Evolutionary conservation across 1,140 invertebrate genomes (phyloP), one percentile per base, ranked within the genome.

Genomic region (Teleogryllus occipitalis): DNA sequence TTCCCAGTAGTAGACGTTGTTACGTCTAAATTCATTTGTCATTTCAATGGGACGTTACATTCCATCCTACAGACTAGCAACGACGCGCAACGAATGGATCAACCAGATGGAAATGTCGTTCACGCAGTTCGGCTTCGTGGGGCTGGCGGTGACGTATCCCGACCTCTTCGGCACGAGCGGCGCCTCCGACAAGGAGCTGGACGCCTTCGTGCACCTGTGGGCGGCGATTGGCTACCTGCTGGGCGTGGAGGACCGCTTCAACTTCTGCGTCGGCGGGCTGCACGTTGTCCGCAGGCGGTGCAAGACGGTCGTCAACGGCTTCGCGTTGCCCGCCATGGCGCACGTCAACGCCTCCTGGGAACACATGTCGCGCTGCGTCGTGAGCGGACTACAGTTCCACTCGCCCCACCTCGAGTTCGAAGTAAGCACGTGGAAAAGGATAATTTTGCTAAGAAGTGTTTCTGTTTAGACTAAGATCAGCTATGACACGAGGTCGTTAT

Each of bases 161-260:
- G 3, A 18, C 10, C n/a, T 12, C 12, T 85, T 88, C 81, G 88
- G 88, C 0, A 82, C 87, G 0, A 74, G 74, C 8, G 74, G 79
- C 0, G 81, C 80, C 3, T 82, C 81, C 21, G 81, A 81, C 8
- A 80, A 82, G 8, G 86, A 88, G 15, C 79, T 89, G 8, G 85
- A 87, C 47, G 85, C 86, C 72, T 86, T 88, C 73, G 83, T 88
- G 10, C 87, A 89, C 80, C 85, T 89, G 77, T 89, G 88, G 88
- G 81, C 86, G 27, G 83, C 85, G 8, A 85, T 89, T 48, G 88
- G 88, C 8, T 85, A 87, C 78, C 75, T 87, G 48, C 82, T 89
- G n/a, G 88, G 88, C 8, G 83, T 89, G 12, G 84, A 86, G 18
- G 87, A 89, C 80, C 85, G 87, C 8, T 90, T 87, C 81, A 92